Evolutionary conservation across 1,140 invertebrate genomes (phyloP), one percentile per base, ranked within the genome.

Genomic region (Centruroides vittatus): DNA sequence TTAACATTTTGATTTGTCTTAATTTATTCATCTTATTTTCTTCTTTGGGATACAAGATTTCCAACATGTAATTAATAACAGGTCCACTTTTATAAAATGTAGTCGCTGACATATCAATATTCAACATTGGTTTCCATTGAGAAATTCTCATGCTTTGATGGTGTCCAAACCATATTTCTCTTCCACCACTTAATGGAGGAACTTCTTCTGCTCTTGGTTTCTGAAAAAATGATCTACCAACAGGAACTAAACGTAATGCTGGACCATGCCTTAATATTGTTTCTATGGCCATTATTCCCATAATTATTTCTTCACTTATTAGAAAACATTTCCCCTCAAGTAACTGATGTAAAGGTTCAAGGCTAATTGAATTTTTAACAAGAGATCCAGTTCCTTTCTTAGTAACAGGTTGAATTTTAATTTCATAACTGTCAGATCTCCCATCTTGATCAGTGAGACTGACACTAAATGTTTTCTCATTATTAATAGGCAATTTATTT

Each of bases 91-190:
- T 54, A 47, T 62, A 61, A 59, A 67, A 67, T 6, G 60, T 58
- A 57, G 63, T 66, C 34, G 56, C 60, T 8, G 64, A 50, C 10
- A 63, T 47, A 54, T 67, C 61, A 35, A 66, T 46, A n/a, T 63
- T 58, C 47, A 66, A 13, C 36, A 52, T 49, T 4, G 65, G 61
- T 10, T 61, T 62, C n/a, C 23, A 52, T 34, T 63, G 10, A 10
- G 60, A 57, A 47, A 60, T 35, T 53, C 57, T 53, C 3, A 65
- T 35, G 41, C 58, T 62, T 49, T 62, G 61, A 55, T 60, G 48
- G 49, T 62, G 62, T 13, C 64, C 64, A 56, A 58, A 59, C 64
- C 64, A 65, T 11, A 65, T 61, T 58, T 65, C 61, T 11, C 57
- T 35, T 35, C 64, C 64, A 35, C 58, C 55, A 23, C 63, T 59